Conservation (phyloP, 2,888 invertebrate species). For the Dryobotodes eremita region DNA sequence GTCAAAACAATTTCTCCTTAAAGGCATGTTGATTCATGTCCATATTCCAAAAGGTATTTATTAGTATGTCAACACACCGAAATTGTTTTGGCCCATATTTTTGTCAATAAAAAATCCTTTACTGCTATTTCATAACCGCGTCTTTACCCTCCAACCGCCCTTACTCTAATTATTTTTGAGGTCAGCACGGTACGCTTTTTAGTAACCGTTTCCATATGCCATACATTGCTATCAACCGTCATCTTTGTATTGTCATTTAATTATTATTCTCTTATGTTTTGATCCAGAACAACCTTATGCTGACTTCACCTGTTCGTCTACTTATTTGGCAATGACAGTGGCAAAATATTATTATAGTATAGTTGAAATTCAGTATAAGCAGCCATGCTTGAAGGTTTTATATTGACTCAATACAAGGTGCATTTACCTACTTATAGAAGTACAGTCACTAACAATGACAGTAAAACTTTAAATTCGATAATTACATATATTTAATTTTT, state of each 20-base stretch:
- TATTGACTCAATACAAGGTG: constrained; percentile 6
- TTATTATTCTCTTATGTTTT: background rate
- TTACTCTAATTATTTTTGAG: background rate
- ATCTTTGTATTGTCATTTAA: background rate
- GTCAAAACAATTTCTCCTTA: constrained; percentile 16
- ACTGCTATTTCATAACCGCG: background rate
- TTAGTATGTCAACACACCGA: constrained; percentile 20
- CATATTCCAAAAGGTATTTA: constrained; percentile 27
- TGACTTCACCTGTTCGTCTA: background rate
- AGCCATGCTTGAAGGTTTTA: constrained; percentile 21
- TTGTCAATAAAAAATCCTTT: background rate
- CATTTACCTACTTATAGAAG: background rate
- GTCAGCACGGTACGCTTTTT: background rate
- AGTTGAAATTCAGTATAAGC: constrained; percentile 6
- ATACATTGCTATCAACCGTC: background rate
- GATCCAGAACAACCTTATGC: background rate
- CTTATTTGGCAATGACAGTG: constrained; percentile 2
- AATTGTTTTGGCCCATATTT: background rate
- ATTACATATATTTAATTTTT: constrained; percentile 35
- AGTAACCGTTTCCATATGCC: no score
- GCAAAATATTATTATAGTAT: background rate
- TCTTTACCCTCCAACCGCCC: background rate
- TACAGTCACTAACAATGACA: constrained; percentile 13
- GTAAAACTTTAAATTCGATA: constrained; percentile 31
- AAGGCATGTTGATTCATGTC: background rate